Base-by-base conservation (phyloP, 2,797 vertebrate genomes). In the Hyperoplus lanceolatus region DNA sequence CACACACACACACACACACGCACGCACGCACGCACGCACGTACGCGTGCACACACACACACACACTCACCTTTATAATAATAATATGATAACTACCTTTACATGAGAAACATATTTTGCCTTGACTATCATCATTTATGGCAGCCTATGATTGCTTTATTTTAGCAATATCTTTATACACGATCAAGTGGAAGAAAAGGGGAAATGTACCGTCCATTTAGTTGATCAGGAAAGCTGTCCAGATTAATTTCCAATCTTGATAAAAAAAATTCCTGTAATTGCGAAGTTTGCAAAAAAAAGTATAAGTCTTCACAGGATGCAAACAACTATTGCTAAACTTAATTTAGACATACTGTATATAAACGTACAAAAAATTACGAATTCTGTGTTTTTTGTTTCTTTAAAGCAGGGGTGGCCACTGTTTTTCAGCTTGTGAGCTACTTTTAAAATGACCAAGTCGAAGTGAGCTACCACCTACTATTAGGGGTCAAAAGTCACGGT, bases 141-240 rank as follows among this genome's bases (percentile, higher is more conserved):
- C 57, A 49, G 56, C 82, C 73, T 84, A 87, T 94, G 95, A 95
- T 95, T 95, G 94, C 94, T 95, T 89, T 76, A 49, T 5, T 67
- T 89, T 87, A 87, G 70, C 65, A 57, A 58, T 67, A 67, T 73
- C 75, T 65, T 81, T 78, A 36, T 36, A 73, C 57, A 84, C 70
- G 55, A 77, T 66, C 46, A 45, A 66, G 54, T 71, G 72, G 54
- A 83, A 60, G 55, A 74, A 65, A 75, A 14, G 75, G 54, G 54
- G 73, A 75, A 73, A 63, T 43, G 61, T 62, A 11, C 77, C 16
- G 67, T 89, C 86, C 75, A 1, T 77, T 56, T 46, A 45, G 73
- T 68, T 66, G 63, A 60, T 56, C 66, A 83, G 85, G 84, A 85
- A 82, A 85, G 78, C 81, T 75, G 90, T 90, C 85, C 85, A 29